Evolutionary conservation across 2,888 invertebrate species (phyloP).

Genomic region (Lepidocyrtinus sp.): DNA sequence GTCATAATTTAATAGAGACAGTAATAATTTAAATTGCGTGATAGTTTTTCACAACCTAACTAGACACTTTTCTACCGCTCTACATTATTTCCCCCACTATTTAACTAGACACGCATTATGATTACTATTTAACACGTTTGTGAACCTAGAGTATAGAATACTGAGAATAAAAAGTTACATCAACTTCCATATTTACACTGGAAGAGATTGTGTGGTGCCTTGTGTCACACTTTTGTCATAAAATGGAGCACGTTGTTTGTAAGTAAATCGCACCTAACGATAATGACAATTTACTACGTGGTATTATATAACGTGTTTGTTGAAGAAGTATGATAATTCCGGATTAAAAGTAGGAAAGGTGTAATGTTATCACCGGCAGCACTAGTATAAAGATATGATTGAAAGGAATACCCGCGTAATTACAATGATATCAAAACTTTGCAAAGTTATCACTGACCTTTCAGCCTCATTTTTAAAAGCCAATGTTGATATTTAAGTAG

Average conservation of each 20-base stretch:
- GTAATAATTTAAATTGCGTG: not conserved
- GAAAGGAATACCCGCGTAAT: not conserved
- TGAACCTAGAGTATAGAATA: too few species aligned
- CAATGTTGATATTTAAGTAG: not conserved
- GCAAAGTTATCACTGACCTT: slow-evolving; percentile 49
- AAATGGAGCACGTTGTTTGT: not conserved
- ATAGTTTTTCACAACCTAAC: too few species aligned
- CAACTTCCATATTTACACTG: not conserved
- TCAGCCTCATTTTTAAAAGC: slow-evolving; percentile 42
- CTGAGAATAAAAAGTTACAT: too few species aligned
- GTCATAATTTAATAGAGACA: too few species aligned
- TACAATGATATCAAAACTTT: slow-evolving; percentile 26
- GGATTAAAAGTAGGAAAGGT: not conserved
- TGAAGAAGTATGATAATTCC: slow-evolving; percentile 7
- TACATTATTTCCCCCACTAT: too few species aligned
- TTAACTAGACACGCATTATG: too few species aligned
- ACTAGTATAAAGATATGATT: not conserved
- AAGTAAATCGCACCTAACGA: not conserved
- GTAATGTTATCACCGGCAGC: not conserved
- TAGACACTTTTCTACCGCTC: too few species aligned
- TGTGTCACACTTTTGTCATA: not conserved
- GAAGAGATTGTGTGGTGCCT: not conserved
- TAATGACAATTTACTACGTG: slow-evolving; percentile 16
- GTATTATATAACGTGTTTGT: not conserved
- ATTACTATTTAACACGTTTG: too few species aligned